Conservation (phyloP, 2,113 vertebrate species). For the Oenanthe melanoleuca region DNA sequence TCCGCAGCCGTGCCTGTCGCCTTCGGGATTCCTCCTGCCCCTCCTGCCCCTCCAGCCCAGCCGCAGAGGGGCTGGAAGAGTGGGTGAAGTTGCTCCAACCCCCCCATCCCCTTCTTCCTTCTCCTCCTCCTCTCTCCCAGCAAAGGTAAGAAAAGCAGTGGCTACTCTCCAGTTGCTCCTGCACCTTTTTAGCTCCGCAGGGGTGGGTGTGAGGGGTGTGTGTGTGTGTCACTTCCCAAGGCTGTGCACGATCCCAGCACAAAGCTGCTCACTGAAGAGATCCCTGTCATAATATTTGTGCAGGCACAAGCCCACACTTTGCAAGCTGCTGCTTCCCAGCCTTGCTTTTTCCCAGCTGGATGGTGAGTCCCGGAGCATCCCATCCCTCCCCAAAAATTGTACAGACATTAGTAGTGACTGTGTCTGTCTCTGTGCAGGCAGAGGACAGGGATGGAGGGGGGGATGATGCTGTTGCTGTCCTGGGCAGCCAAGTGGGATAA, state of each 20-base stretch:
- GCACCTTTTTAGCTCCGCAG: slow-evolving; percentile 14
- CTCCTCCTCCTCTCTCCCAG: slow-evolving; percentile 19
- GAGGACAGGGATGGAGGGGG: neutral
- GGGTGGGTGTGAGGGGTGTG: neutral
- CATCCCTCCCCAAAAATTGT: neutral
- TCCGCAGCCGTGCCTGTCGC: slow-evolving; percentile 39
- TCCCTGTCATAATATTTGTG: slow-evolving; percentile 70
- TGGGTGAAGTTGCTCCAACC: slow-evolving; percentile 41
- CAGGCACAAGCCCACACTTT: slow-evolving; percentile 40
- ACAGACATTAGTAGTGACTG: neutral
- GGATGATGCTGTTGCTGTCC: neutral
- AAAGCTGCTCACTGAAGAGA: slow-evolving; percentile 54
- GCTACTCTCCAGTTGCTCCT: slow-evolving; percentile 18
- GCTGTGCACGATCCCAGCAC: slow-evolving; percentile 38
- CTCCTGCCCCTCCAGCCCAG: neutral
- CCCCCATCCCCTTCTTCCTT: neutral
- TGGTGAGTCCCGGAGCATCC: slow-evolving; percentile 5
- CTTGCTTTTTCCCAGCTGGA: slow-evolving; percentile 45
- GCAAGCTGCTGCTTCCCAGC: slow-evolving; percentile 20
- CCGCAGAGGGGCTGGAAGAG: neutral
- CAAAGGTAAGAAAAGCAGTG: slow-evolving; percentile 56
- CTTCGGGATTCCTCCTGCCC: slow-evolving; percentile 18
- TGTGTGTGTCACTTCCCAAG: neutral
- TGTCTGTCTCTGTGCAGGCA: neutral
- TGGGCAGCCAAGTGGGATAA: neutral